A percentile compares a stretch with the other conserved stretches of the same genome.
Evolutionary conservation across 2,888 invertebrate species (phyloP).

Genomic region (Andrena trimmerana): DNA sequence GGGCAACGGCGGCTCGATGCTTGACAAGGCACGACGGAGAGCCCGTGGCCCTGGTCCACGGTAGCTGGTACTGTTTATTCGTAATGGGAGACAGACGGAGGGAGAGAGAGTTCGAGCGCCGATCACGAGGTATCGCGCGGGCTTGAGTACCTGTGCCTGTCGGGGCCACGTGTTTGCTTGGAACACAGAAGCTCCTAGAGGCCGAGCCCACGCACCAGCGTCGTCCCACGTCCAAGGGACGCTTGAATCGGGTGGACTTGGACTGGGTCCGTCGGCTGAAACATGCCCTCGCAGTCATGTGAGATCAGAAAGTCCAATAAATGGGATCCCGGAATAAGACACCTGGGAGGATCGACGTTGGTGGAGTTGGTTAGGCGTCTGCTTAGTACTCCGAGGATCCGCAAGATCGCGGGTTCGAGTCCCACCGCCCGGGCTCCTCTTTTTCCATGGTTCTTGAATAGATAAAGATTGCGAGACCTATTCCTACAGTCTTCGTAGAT

Average conservation of each 20-base stretch:
- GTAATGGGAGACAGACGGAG: conserved; percentile 66
- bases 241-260: conserved; percentile 28
- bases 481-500: no score
- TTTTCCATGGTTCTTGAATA: no score
- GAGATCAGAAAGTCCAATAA: no score
- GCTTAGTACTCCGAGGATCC: no score
- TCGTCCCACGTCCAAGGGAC: conserved; percentile 60
- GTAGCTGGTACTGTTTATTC: conserved; percentile 77
- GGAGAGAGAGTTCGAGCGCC: conserved; percentile 49
- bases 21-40: conserved; percentile 56
- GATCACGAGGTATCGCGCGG: conserved; percentile 68
- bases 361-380: no score
- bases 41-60: conserved; percentile 63
- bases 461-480: no score
- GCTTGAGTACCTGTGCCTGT: conserved; percentile 69
- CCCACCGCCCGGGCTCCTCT: no score
- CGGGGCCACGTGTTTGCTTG: conserved; percentile 72
- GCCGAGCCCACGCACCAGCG: conserved; percentile 32
- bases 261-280: background rate
- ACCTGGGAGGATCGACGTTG: no score
- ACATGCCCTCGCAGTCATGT: background rate
- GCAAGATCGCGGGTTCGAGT: no score
- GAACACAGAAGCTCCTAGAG: conserved; percentile 71
- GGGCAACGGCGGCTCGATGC: conserved; percentile 35
- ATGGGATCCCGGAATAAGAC: no score